phyloP scores from a whole-genome alignment of 2,888 invertebrate genomes.

The Nasonia oneida region DNA sequence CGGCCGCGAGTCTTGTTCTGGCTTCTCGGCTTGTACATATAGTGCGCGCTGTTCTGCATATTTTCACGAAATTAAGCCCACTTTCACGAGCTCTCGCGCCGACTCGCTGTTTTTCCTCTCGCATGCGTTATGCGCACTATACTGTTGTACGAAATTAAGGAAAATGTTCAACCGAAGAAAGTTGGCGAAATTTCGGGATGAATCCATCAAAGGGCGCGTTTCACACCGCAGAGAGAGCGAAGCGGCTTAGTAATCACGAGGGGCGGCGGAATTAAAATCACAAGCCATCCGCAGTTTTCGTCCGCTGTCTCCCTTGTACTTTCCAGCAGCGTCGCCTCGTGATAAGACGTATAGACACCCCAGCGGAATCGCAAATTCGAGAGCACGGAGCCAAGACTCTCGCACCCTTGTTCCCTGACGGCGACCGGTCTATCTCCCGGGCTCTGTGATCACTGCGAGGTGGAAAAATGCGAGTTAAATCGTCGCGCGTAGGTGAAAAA shows the following conservation, averaged over 20 bases:
- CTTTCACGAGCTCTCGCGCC: neutral
- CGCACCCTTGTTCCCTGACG: slow-evolving; percentile 4
- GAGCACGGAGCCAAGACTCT: neutral
- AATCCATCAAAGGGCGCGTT: slow-evolving; percentile 44
- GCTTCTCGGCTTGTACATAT: neutral
- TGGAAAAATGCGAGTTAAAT: no score
- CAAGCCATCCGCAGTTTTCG: slow-evolving; percentile 26
- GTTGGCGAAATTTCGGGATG: slow-evolving; percentile 10
- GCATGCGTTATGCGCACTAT: neutral
- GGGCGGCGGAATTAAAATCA: slow-evolving; percentile 53
- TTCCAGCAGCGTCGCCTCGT: slow-evolving; percentile 25
- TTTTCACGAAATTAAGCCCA: slow-evolving; percentile 27
- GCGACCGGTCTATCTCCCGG: neutral
- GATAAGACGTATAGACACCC: neutral
- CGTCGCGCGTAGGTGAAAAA: neutral
- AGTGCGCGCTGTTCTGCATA: neutral
- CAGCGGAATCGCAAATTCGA: slow-evolving; percentile 48
- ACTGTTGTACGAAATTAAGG: neutral
- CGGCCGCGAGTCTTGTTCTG: neutral
- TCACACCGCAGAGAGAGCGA: slow-evolving; percentile 9
- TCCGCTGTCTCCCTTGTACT: slow-evolving; percentile 27
- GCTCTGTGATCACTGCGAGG: slow-evolving; percentile 26
- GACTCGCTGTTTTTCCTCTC: neutral
- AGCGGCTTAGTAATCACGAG: slow-evolving; percentile 47
- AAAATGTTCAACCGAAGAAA: neutral